Evolutionary conservation across 2,888 invertebrate species (phyloP).

Genomic region (Nymphalis c-album): DNA sequence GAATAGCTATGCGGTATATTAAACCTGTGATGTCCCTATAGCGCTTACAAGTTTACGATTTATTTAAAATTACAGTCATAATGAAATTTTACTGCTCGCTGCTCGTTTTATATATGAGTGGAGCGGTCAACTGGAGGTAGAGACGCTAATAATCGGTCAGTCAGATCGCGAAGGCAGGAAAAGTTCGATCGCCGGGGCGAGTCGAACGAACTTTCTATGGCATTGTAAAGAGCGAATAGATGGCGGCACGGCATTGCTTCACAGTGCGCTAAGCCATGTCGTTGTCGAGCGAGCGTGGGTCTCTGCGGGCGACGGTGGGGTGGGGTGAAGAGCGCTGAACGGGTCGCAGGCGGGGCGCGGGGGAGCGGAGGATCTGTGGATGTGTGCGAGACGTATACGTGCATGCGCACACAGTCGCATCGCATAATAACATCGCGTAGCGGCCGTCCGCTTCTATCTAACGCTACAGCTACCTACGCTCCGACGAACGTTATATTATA

Average conservation of each 20-base stretch:
- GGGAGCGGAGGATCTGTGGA: slow-evolving; percentile 39
- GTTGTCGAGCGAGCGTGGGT: slow-evolving; percentile 58
- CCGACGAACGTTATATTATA: slow-evolving; percentile 59
- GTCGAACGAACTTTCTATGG: slow-evolving; percentile 79
- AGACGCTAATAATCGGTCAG: slow-evolving; percentile 34
- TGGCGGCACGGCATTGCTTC: slow-evolving; percentile 78
- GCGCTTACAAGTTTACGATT: slow-evolving; percentile 36
- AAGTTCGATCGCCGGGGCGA: slow-evolving; percentile 75
- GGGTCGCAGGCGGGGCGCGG: slow-evolving; percentile 33
- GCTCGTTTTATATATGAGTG: slow-evolving; percentile 6
- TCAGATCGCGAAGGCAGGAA: slow-evolving; percentile 68
- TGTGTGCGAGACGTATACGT: slow-evolving; percentile 47
- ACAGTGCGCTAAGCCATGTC: slow-evolving; percentile 71
- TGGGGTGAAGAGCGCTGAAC: slow-evolving; percentile 43
- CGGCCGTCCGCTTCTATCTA: slow-evolving; percentile 69
- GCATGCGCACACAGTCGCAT: slow-evolving; percentile 60
- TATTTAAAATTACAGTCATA: slow-evolving; percentile 44
- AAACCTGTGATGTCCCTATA: slow-evolving; percentile 60
- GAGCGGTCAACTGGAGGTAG: slow-evolving; percentile 27
- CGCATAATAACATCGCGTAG: slow-evolving; percentile 70
- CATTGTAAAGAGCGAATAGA: slow-evolving; percentile 78
- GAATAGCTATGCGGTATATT: slow-evolving; percentile 69
- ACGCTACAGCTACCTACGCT: slow-evolving; percentile 70
- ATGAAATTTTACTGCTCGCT: not conserved
- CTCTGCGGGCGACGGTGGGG: slow-evolving; percentile 48